Evolutionary conservation across 2,113 vertebrate genomes (phyloP).

Genomic region (Lichenostomus cassidix): DNA sequence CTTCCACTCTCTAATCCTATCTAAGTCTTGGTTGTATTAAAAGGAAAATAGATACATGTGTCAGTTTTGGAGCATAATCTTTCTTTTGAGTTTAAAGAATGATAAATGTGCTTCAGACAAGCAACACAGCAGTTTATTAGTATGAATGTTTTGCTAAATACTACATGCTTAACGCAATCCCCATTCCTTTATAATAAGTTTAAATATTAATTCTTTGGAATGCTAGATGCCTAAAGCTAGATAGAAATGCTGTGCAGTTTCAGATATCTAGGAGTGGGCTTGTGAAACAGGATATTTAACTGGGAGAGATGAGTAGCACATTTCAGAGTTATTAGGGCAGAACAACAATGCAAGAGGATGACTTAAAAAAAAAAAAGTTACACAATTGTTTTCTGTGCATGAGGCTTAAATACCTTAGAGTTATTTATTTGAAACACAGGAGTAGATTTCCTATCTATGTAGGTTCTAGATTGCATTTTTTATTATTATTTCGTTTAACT

Average conservation of each 20-base stretch:
- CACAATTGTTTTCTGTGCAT: slow-evolving; percentile 63
- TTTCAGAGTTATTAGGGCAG: slow-evolving; percentile 75
- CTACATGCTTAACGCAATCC: slow-evolving; percentile 72
- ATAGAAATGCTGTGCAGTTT: slow-evolving; percentile 75
- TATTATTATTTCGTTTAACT: slow-evolving; percentile 60
- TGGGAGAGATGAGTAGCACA: slow-evolving; percentile 73
- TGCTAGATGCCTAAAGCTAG: slow-evolving; percentile 80
- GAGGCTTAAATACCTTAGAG: slow-evolving; percentile 64
- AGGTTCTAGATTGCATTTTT: slow-evolving; percentile 52
- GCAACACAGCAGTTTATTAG: slow-evolving; percentile 65
- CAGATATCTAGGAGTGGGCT: slow-evolving; percentile 76
- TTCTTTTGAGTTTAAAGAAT: slow-evolving; percentile 56
- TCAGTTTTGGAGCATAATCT: slow-evolving; percentile 36
- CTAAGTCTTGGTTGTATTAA: slow-evolving; percentile 35
- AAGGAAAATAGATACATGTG: slow-evolving; percentile 57
- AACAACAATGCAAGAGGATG: slow-evolving; percentile 49
- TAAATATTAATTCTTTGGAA: slow-evolving; percentile 85
- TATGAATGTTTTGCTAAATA: slow-evolving; percentile 73
- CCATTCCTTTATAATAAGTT: slow-evolving; percentile 81
- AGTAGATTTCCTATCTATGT: not conserved
- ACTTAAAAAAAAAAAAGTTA: slow-evolving; percentile 61
- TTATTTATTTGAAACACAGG: slow-evolving; percentile 38
- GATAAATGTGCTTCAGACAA: slow-evolving; percentile 61
- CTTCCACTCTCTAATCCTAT: slow-evolving; percentile 60
- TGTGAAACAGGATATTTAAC: slow-evolving; percentile 82